A percentile compares a stretch with the other conserved stretches of the same genome.
These are phyloP conservation scores for Scalopus aquaticus DNA, from an alignment of 2,113 vertebrate species.

Conservation along the genomic window DNA sequence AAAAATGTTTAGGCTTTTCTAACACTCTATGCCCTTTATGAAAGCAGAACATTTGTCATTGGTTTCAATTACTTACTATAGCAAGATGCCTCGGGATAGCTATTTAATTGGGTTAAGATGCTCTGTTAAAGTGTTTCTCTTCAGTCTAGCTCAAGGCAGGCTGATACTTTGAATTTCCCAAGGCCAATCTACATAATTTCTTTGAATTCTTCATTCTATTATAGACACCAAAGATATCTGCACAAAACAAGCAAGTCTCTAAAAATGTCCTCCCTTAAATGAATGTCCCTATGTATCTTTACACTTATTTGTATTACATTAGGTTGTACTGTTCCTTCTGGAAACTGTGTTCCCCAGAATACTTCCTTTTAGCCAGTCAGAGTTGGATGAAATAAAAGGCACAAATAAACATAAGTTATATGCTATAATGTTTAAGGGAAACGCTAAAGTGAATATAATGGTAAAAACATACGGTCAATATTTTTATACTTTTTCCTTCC, in stretches of 20 bases:
- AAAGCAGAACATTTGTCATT: conserved; percentile 72
- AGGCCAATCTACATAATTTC: conserved; percentile 61
- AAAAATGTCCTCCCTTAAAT: neutral
- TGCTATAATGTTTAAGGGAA: neutral
- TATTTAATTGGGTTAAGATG: conserved; percentile 77
- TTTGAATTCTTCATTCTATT: conserved; percentile 34
- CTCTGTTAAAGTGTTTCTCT: conserved; percentile 61
- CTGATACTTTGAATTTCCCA: conserved; percentile 46
- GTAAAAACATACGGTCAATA: neutral
- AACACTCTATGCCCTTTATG: conserved; percentile 63
- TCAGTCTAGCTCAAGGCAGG: conserved; percentile 57
- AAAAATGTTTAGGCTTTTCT: conserved; percentile 59
- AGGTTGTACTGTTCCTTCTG: neutral
- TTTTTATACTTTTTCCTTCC: neutral
- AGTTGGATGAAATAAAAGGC: neutral
- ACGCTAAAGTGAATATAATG: neutral
- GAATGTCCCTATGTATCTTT: neutral
- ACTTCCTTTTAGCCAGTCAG: neutral
- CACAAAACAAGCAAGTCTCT: neutral
- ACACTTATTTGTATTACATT: neutral
- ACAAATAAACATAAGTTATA: neutral
- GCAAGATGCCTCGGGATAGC: conserved; percentile 55
- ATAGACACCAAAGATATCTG: neutral
- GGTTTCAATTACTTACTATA: conserved; percentile 73
- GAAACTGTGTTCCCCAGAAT: neutral